Percentiles rank a stretch among this genome's conserved stretches.
Evolutionary conservation across 1,140 invertebrate genomes (phyloP).

Genomic region (Dreissena rostriformis): DNA sequence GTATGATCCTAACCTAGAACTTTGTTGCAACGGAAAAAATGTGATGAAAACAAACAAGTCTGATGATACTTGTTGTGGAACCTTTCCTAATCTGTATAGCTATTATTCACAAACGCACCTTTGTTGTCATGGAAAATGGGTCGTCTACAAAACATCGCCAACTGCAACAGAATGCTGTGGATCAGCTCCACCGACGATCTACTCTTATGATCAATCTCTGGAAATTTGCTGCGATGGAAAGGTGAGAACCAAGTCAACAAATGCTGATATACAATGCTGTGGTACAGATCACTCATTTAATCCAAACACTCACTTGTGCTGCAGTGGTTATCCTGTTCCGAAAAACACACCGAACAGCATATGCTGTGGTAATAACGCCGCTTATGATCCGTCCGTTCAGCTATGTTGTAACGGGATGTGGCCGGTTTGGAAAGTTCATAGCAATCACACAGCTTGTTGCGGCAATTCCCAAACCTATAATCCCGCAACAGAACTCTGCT

Average conservation of each 20-base stretch:
- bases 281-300: not conserved
- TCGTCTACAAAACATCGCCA: not conserved
- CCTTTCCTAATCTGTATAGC: not conserved
- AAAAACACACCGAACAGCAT: not conserved
- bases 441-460: not conserved
- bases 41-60: not conserved
- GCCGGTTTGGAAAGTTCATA: not conserved
- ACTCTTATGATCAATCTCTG: not conserved
- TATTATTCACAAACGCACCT: not conserved
- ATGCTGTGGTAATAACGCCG: not conserved
- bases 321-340: not conserved
- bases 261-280: not conserved
- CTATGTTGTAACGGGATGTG: not conserved
- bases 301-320: not conserved
- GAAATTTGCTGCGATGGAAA: not conserved
- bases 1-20: not conserved
- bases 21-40: not conserved
- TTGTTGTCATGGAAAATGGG: not conserved
- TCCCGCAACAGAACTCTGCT: not conserved
- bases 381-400: not conserved
- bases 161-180: conserved; percentile 1
- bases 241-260: not conserved
- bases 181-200: not conserved
- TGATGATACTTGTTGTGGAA: not conserved
- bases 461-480: not conserved